Evolutionary conservation across 2,888 invertebrate genomes (phyloP), one percentile per base, ranked within the genome.

Genomic region (Drosophila helvetica): DNA sequence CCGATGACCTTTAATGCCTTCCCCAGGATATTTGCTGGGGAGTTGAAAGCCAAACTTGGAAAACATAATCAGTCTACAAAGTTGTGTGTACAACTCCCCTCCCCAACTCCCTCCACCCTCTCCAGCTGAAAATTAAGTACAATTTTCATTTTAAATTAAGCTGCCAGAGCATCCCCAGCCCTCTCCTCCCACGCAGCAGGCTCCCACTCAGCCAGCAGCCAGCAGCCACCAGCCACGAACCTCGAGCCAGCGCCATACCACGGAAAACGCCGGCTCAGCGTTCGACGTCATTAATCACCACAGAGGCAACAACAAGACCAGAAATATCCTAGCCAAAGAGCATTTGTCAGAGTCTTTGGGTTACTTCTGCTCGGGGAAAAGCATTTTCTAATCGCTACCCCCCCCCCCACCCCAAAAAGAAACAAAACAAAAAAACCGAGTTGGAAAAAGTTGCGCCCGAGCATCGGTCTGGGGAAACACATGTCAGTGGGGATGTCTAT

Each of bases 101-200:
- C 25, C n/a, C 45, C 55, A 15, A 25, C 7, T n/a, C 25, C 9
- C 10, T n/a, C 5, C 15, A 7, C 50, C 12, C n/a, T 46, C 30
- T 8, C 15, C 19, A 47, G 69, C 79, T 78, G 86, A 78, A 88
- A 84, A 84, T 84, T 88, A 84, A 84, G 83, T 84, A 84, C 83
- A 84, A 88, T 84, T 84, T 84, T 84, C 86, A 88, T 84, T 84
- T 84, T 84, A 84, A 84, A 84, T 84, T 88, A 84, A 84, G 83
- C 83, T 83, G 83, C 83, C 88, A 86, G 55, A 55, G 67, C 75
- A 60, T 75, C 42, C 74, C 42, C 63, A 27, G 42, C 15, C 53
- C 30, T 18, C 51, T 33, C 30, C 74, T 27, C 56, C 30, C 46
- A 48, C 33, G 46, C 38, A 38, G 38, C 38, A 38, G 38, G 38